phyloP scores from a whole-genome alignment of 2,113 vertebrate species.

The Suncus etruscus region DNA sequence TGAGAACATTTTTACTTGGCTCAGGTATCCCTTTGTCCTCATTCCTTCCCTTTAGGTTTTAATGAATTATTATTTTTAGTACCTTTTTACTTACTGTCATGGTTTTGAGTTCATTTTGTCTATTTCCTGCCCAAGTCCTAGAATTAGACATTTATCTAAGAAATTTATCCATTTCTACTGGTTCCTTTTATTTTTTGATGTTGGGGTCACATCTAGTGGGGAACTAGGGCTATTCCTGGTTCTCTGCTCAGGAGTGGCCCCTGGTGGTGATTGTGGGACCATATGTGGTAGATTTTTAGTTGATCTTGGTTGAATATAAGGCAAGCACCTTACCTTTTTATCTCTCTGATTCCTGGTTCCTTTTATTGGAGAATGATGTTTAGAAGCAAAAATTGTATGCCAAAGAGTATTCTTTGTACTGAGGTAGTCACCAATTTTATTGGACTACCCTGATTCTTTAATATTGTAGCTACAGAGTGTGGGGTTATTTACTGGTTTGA shows the following conservation, averaged over 20 bases:
- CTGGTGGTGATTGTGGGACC: too few species aligned
- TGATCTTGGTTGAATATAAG: too few species aligned
- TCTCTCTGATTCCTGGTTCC: neutral
- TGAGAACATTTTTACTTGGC: neutral
- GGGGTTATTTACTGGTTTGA: neutral
- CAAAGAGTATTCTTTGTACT: neutral
- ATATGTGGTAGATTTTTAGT: too few species aligned
- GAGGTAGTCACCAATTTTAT: neutral
- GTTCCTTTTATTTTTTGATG: neutral
- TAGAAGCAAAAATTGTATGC: neutral
- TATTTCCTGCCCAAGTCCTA: neutral
- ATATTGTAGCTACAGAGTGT: neutral
- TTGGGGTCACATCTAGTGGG: too few species aligned
- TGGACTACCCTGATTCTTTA: neutral
- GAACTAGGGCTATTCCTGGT: too few species aligned
- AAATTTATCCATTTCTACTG: neutral
- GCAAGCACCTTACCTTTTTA: too few species aligned
- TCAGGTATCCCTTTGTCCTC: neutral
- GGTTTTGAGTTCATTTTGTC: neutral
- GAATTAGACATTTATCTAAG: neutral
- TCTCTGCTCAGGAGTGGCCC: too few species aligned
- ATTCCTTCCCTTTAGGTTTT: neutral
- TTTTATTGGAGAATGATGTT: neutral
- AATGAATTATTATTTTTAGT: neutral
- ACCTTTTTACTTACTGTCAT: neutral